Conservation (phyloP, 2,113 vertebrate genomes). For the Tyrannus savana region DNA sequence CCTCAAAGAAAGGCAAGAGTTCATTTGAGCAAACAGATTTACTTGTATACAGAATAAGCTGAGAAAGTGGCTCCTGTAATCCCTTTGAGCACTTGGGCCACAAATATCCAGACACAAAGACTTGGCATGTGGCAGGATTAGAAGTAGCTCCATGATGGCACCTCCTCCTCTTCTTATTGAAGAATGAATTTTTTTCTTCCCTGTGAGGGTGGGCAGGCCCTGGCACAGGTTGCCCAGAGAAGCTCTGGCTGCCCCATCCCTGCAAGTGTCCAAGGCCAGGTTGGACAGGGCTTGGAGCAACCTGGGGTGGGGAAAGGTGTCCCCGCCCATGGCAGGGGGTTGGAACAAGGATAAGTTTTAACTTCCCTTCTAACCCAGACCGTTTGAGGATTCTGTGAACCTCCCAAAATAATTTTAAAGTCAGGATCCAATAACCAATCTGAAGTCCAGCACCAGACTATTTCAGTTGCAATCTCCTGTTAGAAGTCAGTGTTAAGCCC, state of each 20-base stretch:
- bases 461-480: neutral
- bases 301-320: accelerated
- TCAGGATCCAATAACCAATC: neutral
- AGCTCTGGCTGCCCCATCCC: neutral
- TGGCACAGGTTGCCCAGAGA: neutral
- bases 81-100: neutral
- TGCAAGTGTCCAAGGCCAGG: neutral
- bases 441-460: neutral
- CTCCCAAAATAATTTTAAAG: neutral
- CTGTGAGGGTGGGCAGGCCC: accelerated
- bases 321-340: neutral
- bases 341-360: neutral
- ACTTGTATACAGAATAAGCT: neutral
- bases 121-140: neutral
- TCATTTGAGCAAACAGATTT: neutral
- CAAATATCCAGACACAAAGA: neutral
- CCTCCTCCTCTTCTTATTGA: neutral
- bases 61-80: neutral
- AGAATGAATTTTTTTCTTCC: neutral
- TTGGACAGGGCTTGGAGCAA: accelerated
- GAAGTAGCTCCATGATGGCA: neutral
- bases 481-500: neutral
- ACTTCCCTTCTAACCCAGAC: neutral
- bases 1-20: neutral
- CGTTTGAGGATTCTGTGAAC: neutral